phyloP scores from a whole-genome alignment of 2,888 invertebrate species.

The Chrysolina americana region DNA sequence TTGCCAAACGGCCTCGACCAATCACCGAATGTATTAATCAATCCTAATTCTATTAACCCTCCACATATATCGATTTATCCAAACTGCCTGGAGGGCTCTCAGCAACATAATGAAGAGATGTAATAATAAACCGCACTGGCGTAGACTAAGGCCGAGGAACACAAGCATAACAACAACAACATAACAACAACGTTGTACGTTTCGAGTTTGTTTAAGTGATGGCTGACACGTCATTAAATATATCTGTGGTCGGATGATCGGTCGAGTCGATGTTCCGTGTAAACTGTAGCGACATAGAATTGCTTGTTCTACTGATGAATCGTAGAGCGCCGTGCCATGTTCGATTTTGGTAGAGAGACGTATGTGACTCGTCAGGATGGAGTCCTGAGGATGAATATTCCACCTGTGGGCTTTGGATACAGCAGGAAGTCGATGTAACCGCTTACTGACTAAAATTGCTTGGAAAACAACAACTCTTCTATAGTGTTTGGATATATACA shows the following conservation, averaged over 20 bases:
- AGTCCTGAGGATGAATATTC: too few species aligned
- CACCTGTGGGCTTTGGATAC: too few species aligned
- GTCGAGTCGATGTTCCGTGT: not conserved
- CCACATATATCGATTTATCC: not conserved
- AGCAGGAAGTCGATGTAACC: too few species aligned
- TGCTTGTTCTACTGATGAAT: not conserved
- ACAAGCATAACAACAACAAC: not conserved
- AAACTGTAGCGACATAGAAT: not conserved
- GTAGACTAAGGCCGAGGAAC: not conserved
- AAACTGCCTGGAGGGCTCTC: not conserved
- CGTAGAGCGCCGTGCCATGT: not conserved
- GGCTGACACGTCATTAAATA: not conserved
- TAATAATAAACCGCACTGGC: not conserved
- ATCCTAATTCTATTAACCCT: constrained; percentile 14
- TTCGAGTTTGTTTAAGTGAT: not conserved
- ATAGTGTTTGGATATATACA: too few species aligned
- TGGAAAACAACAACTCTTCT: too few species aligned
- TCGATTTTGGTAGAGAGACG: not conserved
- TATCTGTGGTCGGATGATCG: not conserved
- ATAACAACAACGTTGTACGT: not conserved
- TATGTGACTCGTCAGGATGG: not conserved
- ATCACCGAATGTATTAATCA: constrained; percentile 17
- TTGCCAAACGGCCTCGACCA: not conserved
- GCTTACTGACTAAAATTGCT: too few species aligned
- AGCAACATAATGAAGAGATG: constrained; percentile 6